A percentile compares a stretch with the other conserved stretches of the same genome.
phyloP scores from a whole-genome alignment of 2,888 invertebrate species.

The Omphaloscelis lunosa region DNA sequence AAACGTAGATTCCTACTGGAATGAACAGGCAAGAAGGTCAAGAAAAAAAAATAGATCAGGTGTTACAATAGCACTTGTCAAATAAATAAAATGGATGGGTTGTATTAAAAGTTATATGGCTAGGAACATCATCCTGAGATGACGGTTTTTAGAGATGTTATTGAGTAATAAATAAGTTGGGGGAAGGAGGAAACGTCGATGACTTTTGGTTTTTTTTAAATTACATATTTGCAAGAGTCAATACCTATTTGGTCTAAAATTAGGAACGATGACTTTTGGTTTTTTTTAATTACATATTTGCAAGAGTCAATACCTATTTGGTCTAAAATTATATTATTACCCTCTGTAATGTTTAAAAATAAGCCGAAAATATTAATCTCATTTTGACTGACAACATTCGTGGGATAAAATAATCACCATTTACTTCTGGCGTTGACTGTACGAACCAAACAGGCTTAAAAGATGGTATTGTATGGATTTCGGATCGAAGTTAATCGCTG shows the following conservation, averaged over 20 bases:
- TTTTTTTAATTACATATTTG: background rate
- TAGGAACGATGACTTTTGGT: background rate
- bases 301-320: background rate
- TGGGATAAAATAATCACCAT: background rate
- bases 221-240: background rate
- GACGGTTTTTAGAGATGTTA: no score
- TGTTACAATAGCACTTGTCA: no score
- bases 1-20: no score
- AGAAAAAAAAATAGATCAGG: no score
- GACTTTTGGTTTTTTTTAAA: background rate
- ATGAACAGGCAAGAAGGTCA: no score
- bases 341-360: background rate
- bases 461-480: constrained; percentile 41
- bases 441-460: constrained; percentile 31
- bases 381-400: background rate
- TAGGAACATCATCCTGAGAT: no score
- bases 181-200: background rate
- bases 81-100: no score
- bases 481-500: constrained; percentile 39
- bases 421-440: constrained; percentile 39
- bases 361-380: background rate
- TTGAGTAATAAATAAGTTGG: background rate
- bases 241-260: background rate
- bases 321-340: background rate
- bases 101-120: no score